Conservation (phyloP, 1,140 invertebrate genomes). For the Aphelinus certus region DNA sequence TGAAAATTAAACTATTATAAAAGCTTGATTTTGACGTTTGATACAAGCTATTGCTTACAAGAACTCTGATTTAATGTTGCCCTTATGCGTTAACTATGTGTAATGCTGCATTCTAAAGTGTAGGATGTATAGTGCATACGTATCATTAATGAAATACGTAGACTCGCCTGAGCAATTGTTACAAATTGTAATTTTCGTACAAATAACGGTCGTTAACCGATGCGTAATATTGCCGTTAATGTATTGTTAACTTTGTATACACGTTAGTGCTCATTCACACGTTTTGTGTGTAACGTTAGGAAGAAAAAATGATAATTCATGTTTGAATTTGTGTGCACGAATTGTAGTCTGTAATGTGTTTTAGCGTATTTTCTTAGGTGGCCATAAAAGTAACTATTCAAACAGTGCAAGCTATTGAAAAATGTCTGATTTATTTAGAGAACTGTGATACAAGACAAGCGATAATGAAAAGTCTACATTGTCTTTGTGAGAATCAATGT, state of each 20-base stretch:
- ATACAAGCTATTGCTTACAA: neutral
- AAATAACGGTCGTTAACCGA: neutral
- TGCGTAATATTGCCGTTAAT: neutral
- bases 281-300: neutral
- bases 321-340: neutral
- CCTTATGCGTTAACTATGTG: slow-evolving; percentile 5
- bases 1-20: too few species aligned
- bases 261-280: slow-evolving; percentile 10
- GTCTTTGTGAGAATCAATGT: neutral
- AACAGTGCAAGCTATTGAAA: slow-evolving; percentile 5
- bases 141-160: slow-evolving; percentile 2
- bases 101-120: neutral
- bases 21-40: too few species aligned
- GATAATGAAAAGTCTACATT: neutral
- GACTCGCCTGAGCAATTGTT: slow-evolving; percentile 1
- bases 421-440: slow-evolving; percentile 15
- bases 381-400: slow-evolving; percentile 17
- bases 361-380: slow-evolving; percentile 7
- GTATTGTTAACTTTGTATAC: slow-evolving; percentile 1
- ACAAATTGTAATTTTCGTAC: slow-evolving; percentile 9
- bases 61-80: neutral
- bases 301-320: neutral
- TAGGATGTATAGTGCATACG: slow-evolving; percentile 9
- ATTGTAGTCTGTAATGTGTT: neutral
- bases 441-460: slow-evolving; percentile 27